Evolutionary conservation across 2,888 invertebrate species (phyloP), one percentile per base, ranked within the genome.

Genomic region (Invenusta paracnida): DNA sequence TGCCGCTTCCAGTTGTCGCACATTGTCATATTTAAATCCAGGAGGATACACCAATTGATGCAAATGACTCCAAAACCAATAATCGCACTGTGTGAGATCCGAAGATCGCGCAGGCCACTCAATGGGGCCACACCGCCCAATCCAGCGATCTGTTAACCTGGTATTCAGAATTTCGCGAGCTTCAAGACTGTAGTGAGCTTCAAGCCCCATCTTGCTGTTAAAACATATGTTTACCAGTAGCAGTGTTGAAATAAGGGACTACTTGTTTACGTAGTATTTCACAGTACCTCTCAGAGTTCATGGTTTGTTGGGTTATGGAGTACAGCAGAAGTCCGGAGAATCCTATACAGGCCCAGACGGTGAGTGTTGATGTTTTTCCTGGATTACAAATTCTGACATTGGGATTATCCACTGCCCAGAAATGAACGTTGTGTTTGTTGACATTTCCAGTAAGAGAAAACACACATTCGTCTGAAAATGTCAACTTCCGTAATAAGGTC

Each of bases 391-490:
- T 84, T 84, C 84, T 23, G 48, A 31, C 84, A 67, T 84, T 30
- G 30, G 84, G 84, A 84, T 84, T 84, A 28, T 66, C 67, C 30
- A 30, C 28, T 84, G 84, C 67, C 84, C 84, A 84, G 27, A 66
- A 67, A 84, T 82, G 84, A 30, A 84, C 84, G 67, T 84, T 67
- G 30, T 84, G 84, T 31, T 84, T 66, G 28, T 84, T 66, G 28
- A 84, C 67, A 84, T 84, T 84, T 1, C 67, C 67, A 84, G 28
- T 66, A 31, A 84, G 67, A 17, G 84, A 66, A 31, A 84, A 28
- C n/a, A 84, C 84, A 27, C n/a, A 84, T 67, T 84, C 81, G 30
- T 84, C 84, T 66, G 84, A 84, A 66, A 84, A 84, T 67, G 84
- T 79, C 30, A 84, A 66, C 66, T 84, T 84, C 5, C 84, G 30